Base-by-base conservation (phyloP, 64 coral and sea anemone species). In the Porites australiensis region DNA sequence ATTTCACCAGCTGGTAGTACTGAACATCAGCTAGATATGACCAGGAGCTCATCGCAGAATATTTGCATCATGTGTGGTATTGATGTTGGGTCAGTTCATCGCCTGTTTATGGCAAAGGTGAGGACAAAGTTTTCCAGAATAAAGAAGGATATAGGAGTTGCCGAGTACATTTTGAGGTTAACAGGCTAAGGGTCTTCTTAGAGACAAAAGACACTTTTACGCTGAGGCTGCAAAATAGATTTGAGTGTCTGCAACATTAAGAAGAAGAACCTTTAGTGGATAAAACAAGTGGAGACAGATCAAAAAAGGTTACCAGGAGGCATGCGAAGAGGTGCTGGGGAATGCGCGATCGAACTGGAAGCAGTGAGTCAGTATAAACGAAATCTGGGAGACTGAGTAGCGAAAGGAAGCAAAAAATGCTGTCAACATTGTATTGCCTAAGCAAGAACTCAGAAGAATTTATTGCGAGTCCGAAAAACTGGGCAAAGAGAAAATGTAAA, bases 331-430 rank as follows among this genome's bases (percentile, higher is more conserved):
- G 62, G 60, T 90, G 74, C 88, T 90, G 61, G 21, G 89, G 22
- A 90, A 64, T 20, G 52, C 19, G 52, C 77, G 15, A 57, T 45
- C 50, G 3, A 78, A 72, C 77, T 23, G 64, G 67, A 80, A 69
- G 53, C 18, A 90, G 51, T 82, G 64, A 49, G 72, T 70, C 75
- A 68, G 58, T 8, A 64, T 37, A 37, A 37, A 90, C 23, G 60
- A 90, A 8, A 90, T 60, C 48, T 90, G 88, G 88, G 50, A 90
- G 77, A 90, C 52, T 13, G 75, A 81, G 64, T 61, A 90, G 64
- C 60, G 63, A 65, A 90, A 90, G 52, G 48, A 47, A 9, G 77
- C 77, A 62, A 72, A 81, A 78, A 55, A 90, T 13, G 52, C 46
- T n/a, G 22, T 12, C 16, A 90, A 90, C 76, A 64, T 53, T 37